Percentiles rank a stretch among this genome's conserved stretches.
Conservation (phyloP, 2,888 invertebrate genomes). For the Plagodis pulveraria region DNA sequence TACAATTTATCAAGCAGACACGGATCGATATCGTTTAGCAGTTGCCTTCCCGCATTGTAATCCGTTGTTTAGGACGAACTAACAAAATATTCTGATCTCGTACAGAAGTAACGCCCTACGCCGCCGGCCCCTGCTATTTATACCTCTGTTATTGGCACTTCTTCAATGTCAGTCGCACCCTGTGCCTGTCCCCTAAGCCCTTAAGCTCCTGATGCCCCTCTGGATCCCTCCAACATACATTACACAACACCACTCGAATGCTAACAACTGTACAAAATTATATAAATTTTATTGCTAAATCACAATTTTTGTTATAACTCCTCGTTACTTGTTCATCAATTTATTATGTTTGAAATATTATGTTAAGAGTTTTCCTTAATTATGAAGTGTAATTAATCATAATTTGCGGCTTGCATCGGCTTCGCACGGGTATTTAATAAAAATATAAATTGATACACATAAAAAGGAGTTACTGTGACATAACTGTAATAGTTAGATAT, state of each 20-base stretch:
- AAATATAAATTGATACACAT: too few species aligned
- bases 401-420: too few species aligned
- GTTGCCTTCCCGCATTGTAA: slow-evolving; percentile 78
- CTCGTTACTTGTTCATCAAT: slow-evolving; percentile 17
- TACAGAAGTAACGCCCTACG: slow-evolving; percentile 80
- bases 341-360: too few species aligned
- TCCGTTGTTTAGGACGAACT: slow-evolving; percentile 78
- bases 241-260: slow-evolving; percentile 77
- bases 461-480: too few species aligned
- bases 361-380: too few species aligned
- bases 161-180: slow-evolving; percentile 86
- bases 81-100: slow-evolving; percentile 84
- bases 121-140: slow-evolving; percentile 81
- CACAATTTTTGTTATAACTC: slow-evolving; percentile 73
- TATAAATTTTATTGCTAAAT: slow-evolving; percentile 80
- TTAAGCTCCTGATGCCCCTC: slow-evolving; percentile 66
- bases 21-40: slow-evolving; percentile 66
- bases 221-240: slow-evolving; percentile 73
- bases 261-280: slow-evolving; percentile 79
- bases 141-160: slow-evolving; percentile 85
- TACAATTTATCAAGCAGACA: slow-evolving; percentile 72
- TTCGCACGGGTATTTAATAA: too few species aligned
- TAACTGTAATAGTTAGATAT: too few species aligned
- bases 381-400: too few species aligned
- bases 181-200: slow-evolving; percentile 72